These are phyloP conservation scores for Pardosa pseudoannulata DNA, from an alignment of 2,888 invertebrate species.

Conservation along the genomic window DNA sequence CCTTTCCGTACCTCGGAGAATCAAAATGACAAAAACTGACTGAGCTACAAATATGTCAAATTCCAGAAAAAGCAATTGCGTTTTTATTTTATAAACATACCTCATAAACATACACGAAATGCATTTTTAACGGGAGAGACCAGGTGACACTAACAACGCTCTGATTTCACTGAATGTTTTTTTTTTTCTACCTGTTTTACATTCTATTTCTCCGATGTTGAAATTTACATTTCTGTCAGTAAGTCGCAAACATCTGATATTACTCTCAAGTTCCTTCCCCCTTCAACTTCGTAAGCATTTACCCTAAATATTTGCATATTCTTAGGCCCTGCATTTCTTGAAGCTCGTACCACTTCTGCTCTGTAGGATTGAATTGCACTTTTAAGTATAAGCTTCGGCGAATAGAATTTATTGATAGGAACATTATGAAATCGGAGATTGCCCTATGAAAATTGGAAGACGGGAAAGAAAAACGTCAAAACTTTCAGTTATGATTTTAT, in stretches of 20 bases:
- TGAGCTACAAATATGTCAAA: background rate
- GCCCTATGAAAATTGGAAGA: background rate
- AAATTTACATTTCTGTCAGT: slow-evolving; percentile 38
- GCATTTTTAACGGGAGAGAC: background rate
- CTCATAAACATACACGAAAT: background rate
- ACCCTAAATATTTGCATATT: slow-evolving; percentile 37
- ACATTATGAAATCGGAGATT: background rate
- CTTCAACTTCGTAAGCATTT: background rate
- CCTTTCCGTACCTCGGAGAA: background rate
- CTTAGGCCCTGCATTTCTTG: background rate
- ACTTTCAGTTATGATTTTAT: background rate
- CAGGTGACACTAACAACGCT: slow-evolving; percentile 3
- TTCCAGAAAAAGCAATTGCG: background rate
- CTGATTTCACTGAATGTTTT: slow-evolving; percentile 21
- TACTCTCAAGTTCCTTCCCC: background rate
- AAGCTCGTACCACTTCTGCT: background rate
- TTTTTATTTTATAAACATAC: background rate
- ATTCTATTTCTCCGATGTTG: slow-evolving; percentile 1
- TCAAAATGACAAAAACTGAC: background rate
- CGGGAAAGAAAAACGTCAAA: background rate
- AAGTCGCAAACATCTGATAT: slow-evolving; percentile 30
- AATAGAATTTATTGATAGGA: background rate
- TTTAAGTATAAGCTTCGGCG: background rate
- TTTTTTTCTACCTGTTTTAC: slow-evolving; percentile 21
- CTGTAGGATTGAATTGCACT: slow-evolving; percentile 9